Evolutionary conservation across 2,888 invertebrate genomes (phyloP).

Genomic region (Drosophila barbarae): DNA sequence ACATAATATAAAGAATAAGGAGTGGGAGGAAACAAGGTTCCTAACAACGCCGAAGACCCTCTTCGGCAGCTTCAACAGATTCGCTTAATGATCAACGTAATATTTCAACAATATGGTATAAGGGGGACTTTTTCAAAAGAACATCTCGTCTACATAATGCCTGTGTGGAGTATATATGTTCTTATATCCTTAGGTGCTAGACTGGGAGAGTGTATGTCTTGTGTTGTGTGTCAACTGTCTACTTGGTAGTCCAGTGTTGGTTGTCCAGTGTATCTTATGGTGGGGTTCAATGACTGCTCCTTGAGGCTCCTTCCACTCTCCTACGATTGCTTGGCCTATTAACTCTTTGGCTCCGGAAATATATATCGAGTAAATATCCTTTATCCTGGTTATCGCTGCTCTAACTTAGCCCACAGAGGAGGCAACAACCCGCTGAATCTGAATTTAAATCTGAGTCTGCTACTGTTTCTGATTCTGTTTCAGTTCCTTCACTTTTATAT

Average conservation of each 20-base stretch:
- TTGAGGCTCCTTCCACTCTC: neutral
- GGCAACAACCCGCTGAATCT: slow-evolving; percentile 20
- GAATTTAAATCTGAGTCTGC: neutral
- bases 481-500: slow-evolving; percentile 12
- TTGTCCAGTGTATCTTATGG: slow-evolving; percentile 16
- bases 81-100: slow-evolving; percentile 10
- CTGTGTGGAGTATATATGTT: slow-evolving; percentile 14
- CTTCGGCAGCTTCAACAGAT: slow-evolving; percentile 19
- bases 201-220: neutral
- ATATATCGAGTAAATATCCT: slow-evolving; percentile 23
- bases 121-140: neutral
- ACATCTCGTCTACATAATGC: slow-evolving; percentile 19
- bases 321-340: slow-evolving; percentile 5
- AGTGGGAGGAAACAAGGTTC: slow-evolving; percentile 25
- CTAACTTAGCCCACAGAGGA: neutral
- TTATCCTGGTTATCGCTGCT: slow-evolving; percentile 2
- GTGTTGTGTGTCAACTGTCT: slow-evolving; percentile 10
- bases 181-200: slow-evolving; percentile 31
- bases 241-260: slow-evolving; percentile 33
- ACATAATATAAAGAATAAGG: slow-evolving; percentile 15
- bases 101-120: slow-evolving; percentile 14
- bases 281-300: slow-evolving; percentile 39
- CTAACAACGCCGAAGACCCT: slow-evolving; percentile 11
- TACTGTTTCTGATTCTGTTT: neutral
- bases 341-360: neutral